Percentiles rank a stretch among this genome's conserved stretches.
These are phyloP conservation scores for Drosophila lowei DNA, from an alignment of 1,140 invertebrate genomes.

Conservation along the genomic window DNA sequence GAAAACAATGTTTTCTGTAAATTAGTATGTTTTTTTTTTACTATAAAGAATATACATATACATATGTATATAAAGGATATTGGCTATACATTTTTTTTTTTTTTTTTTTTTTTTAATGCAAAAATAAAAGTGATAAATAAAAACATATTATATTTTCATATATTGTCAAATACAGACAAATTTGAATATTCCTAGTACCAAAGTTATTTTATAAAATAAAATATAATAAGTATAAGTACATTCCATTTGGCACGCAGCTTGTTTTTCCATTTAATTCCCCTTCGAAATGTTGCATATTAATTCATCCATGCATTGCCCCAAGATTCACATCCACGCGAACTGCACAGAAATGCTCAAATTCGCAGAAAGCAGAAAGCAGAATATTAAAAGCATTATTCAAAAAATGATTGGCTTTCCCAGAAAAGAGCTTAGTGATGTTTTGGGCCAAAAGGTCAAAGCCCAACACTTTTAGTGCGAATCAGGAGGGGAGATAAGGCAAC, in stretches of 20 bases:
- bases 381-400: conserved; percentile 38
- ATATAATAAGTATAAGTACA: background rate
- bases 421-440: conserved; percentile 10
- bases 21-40: no score
- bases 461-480: conserved; percentile 29
- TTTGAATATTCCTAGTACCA: no score
- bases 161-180: no score
- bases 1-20: no score
- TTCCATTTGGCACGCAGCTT: conserved; percentile 15
- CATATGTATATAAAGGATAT: no score
- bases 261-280: conserved; percentile 17
- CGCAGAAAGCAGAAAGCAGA: conserved; percentile 11
- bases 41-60: no score
- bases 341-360: conserved; percentile 14
- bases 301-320: conserved; percentile 26
- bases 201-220: background rate
- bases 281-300: conserved; percentile 32
- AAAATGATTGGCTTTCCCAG: conserved; percentile 8
- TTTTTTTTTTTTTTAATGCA: no score
- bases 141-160: no score
- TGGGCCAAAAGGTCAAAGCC: conserved; percentile 29
- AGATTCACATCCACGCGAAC: conserved; percentile 30
- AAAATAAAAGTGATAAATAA: no score
- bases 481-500: conserved; percentile 10
- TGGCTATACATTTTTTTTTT: no score